A percentile compares a stretch with the other conserved stretches of the same genome.
Evolutionary conservation across 2,888 invertebrate genomes (phyloP).

Genomic region (Mythimna loreyi): DNA sequence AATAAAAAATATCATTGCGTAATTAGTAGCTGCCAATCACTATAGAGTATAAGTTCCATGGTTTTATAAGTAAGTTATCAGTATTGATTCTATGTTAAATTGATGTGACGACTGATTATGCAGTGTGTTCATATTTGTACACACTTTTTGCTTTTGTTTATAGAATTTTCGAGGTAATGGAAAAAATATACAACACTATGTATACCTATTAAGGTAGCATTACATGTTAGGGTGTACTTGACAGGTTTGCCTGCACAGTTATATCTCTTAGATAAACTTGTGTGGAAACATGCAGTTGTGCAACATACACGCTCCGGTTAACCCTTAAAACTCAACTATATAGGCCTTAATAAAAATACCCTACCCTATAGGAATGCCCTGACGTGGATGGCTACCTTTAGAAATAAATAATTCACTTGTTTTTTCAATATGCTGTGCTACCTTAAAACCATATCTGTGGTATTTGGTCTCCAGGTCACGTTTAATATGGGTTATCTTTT

Average conservation of each 20-base stretch:
- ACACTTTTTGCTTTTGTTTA: background rate
- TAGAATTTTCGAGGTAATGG: too few relatives aligned
- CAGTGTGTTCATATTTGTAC: background rate
- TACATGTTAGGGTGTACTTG: too few relatives aligned
- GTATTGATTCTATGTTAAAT: background rate
- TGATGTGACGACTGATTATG: background rate
- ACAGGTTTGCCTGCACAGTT: too few relatives aligned
- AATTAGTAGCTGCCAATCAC: background rate
- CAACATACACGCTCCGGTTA: too few relatives aligned
- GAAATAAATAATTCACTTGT: background rate
- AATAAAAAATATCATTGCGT: background rate
- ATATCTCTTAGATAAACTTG: too few relatives aligned
- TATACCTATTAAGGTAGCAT: constrained; percentile 3
- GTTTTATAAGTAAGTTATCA: background rate
- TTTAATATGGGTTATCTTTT: constrained; percentile 33
- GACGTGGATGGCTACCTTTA: too few relatives aligned
- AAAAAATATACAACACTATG: background rate
- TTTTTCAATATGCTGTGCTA: background rate
- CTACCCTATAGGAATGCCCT: too few relatives aligned
- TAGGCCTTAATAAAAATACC: too few relatives aligned
- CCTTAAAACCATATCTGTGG: background rate
- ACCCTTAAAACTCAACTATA: too few relatives aligned
- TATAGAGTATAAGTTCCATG: too few relatives aligned
- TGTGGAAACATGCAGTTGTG: too few relatives aligned
- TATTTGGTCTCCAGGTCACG: constrained; percentile 35